Base-by-base conservation (phyloP, 1,140 invertebrate species). In the Eriosoma lanigerum region DNA sequence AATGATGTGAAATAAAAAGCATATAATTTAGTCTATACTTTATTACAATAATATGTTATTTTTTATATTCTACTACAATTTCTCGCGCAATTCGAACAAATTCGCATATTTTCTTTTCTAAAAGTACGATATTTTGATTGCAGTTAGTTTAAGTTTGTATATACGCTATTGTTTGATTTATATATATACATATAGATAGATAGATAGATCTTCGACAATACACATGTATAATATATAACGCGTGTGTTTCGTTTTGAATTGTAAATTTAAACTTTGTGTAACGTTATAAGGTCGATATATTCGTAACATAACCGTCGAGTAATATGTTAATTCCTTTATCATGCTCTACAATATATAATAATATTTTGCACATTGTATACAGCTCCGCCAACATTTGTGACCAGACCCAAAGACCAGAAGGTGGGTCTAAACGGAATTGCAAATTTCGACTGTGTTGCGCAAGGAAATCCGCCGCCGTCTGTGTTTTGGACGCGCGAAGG, bases 401-500 rank as follows among this genome's bases (percentile, higher is more conserved):
- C 92, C 80, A 90, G 90, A 80, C 95, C 95, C 0, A 89, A 89
- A 81, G 92, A 96, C 84, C 91, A 93, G 84, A 89, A 90, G 75
- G 91, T 94, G 1, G 91, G 90, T 4, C 84, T 92, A 19, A 93
- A 93, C 83, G 90, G 92, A 10, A 90, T 93, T 38, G 93, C 92
- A 6, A 91, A 90, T 52, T 92, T 96, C 83, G 92, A 93, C 60
- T 97, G 95, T 85, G 89, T 90, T 19, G 93, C 93, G 1, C 90
- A 89, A 64, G 95, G 95, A n/a, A 93, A 93, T 84, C 95, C 95
- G 0, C 88, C 90, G 24, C 95, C 95, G 0, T 93, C 93, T 6
- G 91, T 95, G 5, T 96, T 94, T 86, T 97, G 95, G 94, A 92
- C 91, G 38, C 92, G 92, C 83, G 93, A 94, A 85, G 93, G 93